Percentiles rank a stretch among this genome's conserved stretches.
These are phyloP conservation scores for Digitonthophagus gazella DNA, from an alignment of 2,888 invertebrate genomes.

Conservation along the genomic window DNA sequence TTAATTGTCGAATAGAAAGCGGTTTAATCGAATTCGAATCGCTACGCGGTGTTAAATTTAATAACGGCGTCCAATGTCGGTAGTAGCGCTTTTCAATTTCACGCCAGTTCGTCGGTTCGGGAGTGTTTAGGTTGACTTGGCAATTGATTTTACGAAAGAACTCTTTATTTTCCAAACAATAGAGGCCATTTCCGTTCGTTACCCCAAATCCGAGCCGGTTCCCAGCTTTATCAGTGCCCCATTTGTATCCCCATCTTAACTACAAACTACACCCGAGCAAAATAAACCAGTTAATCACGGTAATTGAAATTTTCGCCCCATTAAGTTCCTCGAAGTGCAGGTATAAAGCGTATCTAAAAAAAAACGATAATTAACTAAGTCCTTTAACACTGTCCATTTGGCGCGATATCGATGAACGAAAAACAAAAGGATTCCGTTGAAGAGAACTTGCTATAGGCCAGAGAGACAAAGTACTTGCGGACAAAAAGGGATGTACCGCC, in stretches of 20 bases:
- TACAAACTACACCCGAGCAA: neutral
- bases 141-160: neutral
- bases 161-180: neutral
- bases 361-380: neutral
- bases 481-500: conserved; percentile 19
- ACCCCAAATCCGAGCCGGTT: neutral
- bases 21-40: neutral
- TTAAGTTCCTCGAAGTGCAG: neutral
- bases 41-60: neutral
- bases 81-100: neutral
- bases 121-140: neutral
- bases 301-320: conserved; percentile 3
- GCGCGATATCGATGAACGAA: neutral
- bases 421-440: neutral
- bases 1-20: neutral
- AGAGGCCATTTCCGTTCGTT: neutral
- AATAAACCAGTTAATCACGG: neutral
- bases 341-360: neutral
- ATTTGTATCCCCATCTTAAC: neutral
- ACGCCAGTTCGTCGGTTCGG: neutral
- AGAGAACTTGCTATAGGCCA: conserved; percentile 2
- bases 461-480: conserved; percentile 11
- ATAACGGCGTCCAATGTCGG: neutral
- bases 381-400: conserved; percentile 4
- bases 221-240: neutral